A percentile compares a stretch with the other conserved stretches of the same genome.
Evolutionary conservation across 2,797 vertebrate species (phyloP).

Genomic region (Rhabdophis nuchalis): DNA sequence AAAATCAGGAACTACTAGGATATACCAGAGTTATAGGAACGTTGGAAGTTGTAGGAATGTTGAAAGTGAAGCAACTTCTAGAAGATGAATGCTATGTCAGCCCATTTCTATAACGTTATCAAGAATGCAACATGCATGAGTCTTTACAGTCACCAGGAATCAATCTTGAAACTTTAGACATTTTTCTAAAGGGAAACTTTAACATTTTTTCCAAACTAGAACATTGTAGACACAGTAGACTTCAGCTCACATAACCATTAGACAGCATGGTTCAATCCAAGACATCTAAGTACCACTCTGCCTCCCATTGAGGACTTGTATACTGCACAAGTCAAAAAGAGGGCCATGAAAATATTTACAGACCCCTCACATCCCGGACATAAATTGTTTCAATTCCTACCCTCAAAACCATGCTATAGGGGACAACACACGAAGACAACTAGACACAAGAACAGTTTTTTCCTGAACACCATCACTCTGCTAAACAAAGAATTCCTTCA

Average conservation of each 20-base stretch:
- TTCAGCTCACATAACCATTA: neutral
- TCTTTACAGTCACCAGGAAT: neutral
- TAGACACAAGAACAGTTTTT: too few species aligned
- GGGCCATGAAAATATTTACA: too few species aligned
- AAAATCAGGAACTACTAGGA: neutral
- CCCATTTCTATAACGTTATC: neutral
- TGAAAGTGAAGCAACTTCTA: neutral
- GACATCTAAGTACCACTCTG: neutral
- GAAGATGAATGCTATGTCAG: neutral
- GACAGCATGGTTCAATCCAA: neutral
- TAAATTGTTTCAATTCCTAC: too few species aligned
- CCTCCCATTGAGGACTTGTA: too few species aligned
- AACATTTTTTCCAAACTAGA: neutral
- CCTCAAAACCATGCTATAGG: too few species aligned
- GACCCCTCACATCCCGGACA: too few species aligned
- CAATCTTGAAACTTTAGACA: neutral
- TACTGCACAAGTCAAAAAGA: too few species aligned
- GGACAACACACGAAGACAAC: too few species aligned
- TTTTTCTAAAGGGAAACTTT: neutral
- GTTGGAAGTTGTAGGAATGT: neutral
- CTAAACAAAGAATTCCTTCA: too few species aligned
- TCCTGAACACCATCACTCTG: too few species aligned
- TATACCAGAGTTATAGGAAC: neutral
- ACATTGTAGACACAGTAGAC: neutral
- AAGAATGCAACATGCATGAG: neutral